A percentile compares a stretch with the other conserved stretches of the same genome.
Conservation (phyloP, 1,140 invertebrate species). For the Diachasma alloeum region DNA sequence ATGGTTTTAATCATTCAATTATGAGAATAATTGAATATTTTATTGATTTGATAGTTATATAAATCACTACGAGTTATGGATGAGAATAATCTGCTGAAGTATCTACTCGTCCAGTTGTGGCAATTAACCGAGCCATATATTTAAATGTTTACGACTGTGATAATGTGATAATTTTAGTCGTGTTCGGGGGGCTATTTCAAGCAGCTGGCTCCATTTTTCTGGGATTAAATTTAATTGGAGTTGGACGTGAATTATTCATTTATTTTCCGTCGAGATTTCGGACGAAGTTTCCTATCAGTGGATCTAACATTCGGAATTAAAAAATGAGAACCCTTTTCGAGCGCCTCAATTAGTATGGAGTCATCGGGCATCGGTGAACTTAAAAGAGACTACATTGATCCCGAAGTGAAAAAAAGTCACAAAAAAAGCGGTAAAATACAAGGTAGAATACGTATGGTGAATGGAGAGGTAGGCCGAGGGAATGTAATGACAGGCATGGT, state of each 20-base stretch:
- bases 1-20: too few relatives aligned
- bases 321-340: too few relatives aligned
- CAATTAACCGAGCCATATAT: neutral
- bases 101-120: neutral
- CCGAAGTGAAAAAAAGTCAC: neutral
- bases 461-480: neutral
- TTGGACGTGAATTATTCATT: too few relatives aligned
- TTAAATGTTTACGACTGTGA: neutral
- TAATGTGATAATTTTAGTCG: neutral
- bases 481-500: slow-evolving; percentile 2
- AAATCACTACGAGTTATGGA: neutral
- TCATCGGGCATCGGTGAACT: neutral
- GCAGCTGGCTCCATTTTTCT: too few relatives aligned
- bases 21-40: too few relatives aligned
- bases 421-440: neutral
- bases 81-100: too few relatives aligned
- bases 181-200: neutral
- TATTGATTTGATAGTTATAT: neutral
- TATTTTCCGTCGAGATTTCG: too few relatives aligned
- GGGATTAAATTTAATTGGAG: too few relatives aligned
- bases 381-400: neutral
- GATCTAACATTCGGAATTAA: too few relatives aligned
- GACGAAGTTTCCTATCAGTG: too few relatives aligned
- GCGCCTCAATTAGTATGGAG: too few relatives aligned
- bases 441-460: neutral